phyloP scores from a whole-genome alignment of 1,140 invertebrate species.

The Drosophila pachea region DNA sequence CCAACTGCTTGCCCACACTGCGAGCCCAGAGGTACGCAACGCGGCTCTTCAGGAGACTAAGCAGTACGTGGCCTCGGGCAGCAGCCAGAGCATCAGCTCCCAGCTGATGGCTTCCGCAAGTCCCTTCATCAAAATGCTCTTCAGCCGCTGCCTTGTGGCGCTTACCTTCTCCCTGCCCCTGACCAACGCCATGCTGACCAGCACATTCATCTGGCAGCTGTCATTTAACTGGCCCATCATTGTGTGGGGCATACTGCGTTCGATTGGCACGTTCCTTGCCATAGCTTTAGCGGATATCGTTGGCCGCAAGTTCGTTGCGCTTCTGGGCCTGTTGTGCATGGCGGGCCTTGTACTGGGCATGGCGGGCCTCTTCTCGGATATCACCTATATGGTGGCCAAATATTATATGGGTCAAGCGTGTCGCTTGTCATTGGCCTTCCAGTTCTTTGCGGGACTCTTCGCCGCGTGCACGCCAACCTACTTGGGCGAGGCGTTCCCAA shows the following conservation, averaged over 20 bases:
- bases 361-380: constrained; percentile 47
- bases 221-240: constrained; percentile 36
- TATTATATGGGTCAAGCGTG: constrained; percentile 54
- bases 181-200: constrained; percentile 13
- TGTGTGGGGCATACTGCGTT: constrained; percentile 43
- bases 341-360: constrained; percentile 56
- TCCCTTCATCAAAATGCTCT: constrained; percentile 59
- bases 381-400: background rate
- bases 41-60: constrained; percentile 49
- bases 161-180: constrained; percentile 62
- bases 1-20: constrained; percentile 16
- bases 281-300: constrained; percentile 41
- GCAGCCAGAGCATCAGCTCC: constrained; percentile 24
- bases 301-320: constrained; percentile 50
- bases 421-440: constrained; percentile 52
- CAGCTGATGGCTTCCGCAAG: constrained; percentile 32
- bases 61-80: constrained; percentile 46
- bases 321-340: constrained; percentile 58
- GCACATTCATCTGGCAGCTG: background rate
- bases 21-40: constrained; percentile 22
- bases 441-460: constrained; percentile 67
- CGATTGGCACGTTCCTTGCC: constrained; percentile 44
- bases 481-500: constrained; percentile 62
- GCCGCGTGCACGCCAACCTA: constrained; percentile 47
- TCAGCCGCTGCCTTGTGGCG: constrained; percentile 63